Percentiles rank a stretch among this genome's conserved stretches.
phyloP scores from a whole-genome alignment of 2,113 vertebrate genomes.

The Cheilinus undulatus region DNA sequence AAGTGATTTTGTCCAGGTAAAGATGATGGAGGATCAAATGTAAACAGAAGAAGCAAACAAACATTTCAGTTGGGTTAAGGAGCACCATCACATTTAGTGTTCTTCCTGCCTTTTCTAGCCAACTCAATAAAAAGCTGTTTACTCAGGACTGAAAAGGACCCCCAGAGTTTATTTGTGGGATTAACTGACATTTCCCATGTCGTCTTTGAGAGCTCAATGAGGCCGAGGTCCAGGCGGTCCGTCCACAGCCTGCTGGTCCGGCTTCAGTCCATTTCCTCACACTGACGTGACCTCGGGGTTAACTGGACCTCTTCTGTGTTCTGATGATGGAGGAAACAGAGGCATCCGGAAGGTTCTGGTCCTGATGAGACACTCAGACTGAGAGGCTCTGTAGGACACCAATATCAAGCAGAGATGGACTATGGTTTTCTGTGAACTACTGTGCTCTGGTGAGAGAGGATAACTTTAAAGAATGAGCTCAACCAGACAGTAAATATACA shows the following conservation, averaged over 20 bases:
- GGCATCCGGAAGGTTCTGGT: conserved; percentile 28
- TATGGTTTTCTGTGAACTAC: neutral
- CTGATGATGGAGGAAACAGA: conserved; percentile 22
- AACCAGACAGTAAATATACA: too few relatives aligned
- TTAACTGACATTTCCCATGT: conserved; percentile 64
- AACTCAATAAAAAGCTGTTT: conserved; percentile 58
- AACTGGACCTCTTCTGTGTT: conserved; percentile 19
- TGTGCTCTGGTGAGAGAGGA: neutral
- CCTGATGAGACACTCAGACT: conserved; percentile 20
- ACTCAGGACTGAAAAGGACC: conserved; percentile 51
- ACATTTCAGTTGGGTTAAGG: conserved; percentile 21
- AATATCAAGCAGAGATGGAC: neutral
- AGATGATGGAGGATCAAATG: too few relatives aligned
- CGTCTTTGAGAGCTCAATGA: conserved; percentile 35
- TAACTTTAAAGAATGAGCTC: too few relatives aligned
- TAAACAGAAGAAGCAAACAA: too few relatives aligned
- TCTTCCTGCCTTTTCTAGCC: conserved; percentile 3
- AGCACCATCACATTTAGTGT: conserved; percentile 7
- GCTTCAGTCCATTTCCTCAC: conserved; percentile 42
- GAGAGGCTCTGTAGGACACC: conserved; percentile 17
- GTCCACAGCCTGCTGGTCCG: conserved; percentile 4
- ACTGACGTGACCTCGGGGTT: conserved; percentile 14
- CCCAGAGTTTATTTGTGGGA: conserved; percentile 52
- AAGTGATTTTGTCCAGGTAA: too few relatives aligned
- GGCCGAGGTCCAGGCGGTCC: conserved; percentile 34